A percentile compares a stretch with the other conserved stretches of the same genome.
phyloP scores from a whole-genome alignment of 2,888 invertebrate genomes.

The Coleophora deauratella region DNA sequence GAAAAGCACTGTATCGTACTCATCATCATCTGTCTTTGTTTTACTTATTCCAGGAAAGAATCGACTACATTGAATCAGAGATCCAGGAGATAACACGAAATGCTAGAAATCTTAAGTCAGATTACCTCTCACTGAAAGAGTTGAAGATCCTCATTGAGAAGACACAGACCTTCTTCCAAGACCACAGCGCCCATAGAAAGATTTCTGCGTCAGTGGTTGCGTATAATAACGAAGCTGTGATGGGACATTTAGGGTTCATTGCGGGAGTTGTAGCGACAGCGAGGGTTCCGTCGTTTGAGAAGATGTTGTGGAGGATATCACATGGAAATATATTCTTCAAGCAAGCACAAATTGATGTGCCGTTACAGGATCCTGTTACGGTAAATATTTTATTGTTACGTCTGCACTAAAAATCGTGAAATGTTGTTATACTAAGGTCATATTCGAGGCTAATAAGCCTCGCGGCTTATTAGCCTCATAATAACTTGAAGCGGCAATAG shows the following conservation, averaged over 20 bases:
- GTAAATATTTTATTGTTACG: conserved; percentile 33
- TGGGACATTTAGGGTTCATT: conserved; percentile 62
- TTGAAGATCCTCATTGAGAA: conserved; percentile 59
- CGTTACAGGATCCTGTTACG: conserved; percentile 57
- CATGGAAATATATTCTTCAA: conserved; percentile 69
- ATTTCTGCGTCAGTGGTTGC: conserved; percentile 59
- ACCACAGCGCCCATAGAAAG: conserved; percentile 76
- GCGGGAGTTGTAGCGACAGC: conserved; percentile 61
- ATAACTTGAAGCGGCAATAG: no score
- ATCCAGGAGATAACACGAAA: conserved; percentile 67
- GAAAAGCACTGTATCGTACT: no score
- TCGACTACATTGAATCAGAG: conserved; percentile 68
- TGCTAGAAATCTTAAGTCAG: conserved; percentile 57
- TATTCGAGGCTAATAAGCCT: no score
- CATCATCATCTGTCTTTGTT: no score
- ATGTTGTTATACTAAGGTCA: not conserved
- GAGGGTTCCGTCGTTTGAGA: conserved; percentile 57
- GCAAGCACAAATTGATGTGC: conserved; percentile 61
- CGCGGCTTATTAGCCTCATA: no score
- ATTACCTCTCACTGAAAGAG: conserved; percentile 57
- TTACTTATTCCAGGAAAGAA: conserved; percentile 50
- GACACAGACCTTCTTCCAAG: conserved; percentile 65
- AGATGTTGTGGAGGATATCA: conserved; percentile 67
- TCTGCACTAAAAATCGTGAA: not conserved
- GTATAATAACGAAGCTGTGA: conserved; percentile 56